Evolutionary conservation across 92 coral and sea anemone species (phyloP).

Genomic region (Anthopleura xanthogrammica): DNA sequence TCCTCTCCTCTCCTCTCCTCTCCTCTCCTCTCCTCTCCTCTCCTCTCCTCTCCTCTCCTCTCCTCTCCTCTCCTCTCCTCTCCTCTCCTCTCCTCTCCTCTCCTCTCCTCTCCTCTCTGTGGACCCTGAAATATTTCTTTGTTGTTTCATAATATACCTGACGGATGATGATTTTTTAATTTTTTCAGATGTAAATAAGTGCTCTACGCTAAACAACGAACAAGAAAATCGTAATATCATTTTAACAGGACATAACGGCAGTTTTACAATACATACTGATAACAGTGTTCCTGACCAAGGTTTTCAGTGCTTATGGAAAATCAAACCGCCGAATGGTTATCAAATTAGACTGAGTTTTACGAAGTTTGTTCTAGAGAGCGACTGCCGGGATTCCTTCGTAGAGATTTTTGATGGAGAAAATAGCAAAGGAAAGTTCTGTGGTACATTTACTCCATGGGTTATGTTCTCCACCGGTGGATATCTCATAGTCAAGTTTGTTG

Average conservation of each 20-base stretch:
- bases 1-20: neutral
- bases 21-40: neutral
- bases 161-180: neutral
- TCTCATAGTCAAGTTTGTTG: conserved; percentile 16
- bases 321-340: conserved; percentile 13
- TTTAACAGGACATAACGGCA: neutral
- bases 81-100: too few species aligned
- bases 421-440: conserved; percentile 36
- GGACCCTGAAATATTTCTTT: too few species aligned
- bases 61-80: too few species aligned
- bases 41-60: too few species aligned
- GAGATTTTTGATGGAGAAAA: conserved; percentile 27
- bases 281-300: neutral
- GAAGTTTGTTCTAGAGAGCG: conserved; percentile 13
- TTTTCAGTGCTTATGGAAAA: conserved; percentile 25
- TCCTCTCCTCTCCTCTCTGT: too few species aligned
- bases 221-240: conserved; percentile 26
- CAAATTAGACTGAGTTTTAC: conserved; percentile 23
- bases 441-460: conserved; percentile 29
- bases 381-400: conserved; percentile 15
- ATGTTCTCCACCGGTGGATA: conserved; percentile 24
- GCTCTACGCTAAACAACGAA: conserved; percentile 16
- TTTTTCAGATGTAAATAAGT: neutral
- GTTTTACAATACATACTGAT: neutral
- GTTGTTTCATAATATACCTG: neutral